Evolutionary conservation across 2,888 invertebrate genomes (phyloP), one percentile per base, ranked within the genome.

Genomic region (Agrochola macilenta): DNA sequence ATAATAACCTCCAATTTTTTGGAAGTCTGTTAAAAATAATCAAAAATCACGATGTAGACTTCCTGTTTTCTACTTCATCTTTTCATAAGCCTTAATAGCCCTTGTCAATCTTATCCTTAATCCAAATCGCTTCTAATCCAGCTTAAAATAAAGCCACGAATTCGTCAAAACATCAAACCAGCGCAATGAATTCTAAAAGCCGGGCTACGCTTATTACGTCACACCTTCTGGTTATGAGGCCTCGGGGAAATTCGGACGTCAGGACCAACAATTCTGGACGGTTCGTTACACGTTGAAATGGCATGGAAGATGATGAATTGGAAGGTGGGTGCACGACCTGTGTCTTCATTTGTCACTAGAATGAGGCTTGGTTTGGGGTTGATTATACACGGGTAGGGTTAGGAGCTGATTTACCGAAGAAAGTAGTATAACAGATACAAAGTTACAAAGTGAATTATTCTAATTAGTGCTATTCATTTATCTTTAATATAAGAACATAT

Each of bases 161-260:
- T 35, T 46, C 68, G 35, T 80, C 70, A 87, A 73, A 68, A 66
- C 61, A 52, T 71, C 66, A 86, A 72, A 74, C 61, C 75, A 75
- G 20, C 66, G 73, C 76, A 75, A 79, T 80, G 75, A 80, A 85
- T 87, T 85, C 73, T 76, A 78, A 85, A 87, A 76, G 69, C 69
- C 58, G 0, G 17, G 17, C 35, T 61, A 57, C 54, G 49, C 77
- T 81, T 75, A 57, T 79, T 79, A 81, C 84, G 82, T 78, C 82
- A 76, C 83, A 85, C 65, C 69, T 78, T 72, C 81, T 79, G 70
- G 85, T 89, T 86, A 91, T 73, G 88, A 88, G 72, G 82, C 92
- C 90, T 88, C 64, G 39, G 90, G 91, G 92, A 91, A 91, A 92
- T 92, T 87, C 79, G 80, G 74, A 80, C 77, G 76, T 73, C 75